These are phyloP conservation scores for Trissolcus basalis DNA, from an alignment of 1,140 invertebrate species.

Conservation along the genomic window DNA sequence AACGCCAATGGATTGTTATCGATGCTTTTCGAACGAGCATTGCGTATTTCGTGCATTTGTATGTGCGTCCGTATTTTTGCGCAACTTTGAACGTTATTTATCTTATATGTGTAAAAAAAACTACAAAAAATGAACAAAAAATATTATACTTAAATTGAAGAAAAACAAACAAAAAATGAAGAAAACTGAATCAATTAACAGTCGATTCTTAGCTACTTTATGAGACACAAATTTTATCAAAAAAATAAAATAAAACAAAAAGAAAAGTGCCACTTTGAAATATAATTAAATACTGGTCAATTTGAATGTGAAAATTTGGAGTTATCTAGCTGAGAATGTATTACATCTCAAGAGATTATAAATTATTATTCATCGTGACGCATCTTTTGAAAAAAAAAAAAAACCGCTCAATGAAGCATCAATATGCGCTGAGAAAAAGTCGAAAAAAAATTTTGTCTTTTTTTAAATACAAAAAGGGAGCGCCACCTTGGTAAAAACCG, in stretches of 20 bases:
- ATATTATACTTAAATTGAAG: slow-evolving; percentile 18
- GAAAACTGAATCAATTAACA: too few species aligned
- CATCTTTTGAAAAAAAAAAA: slow-evolving; percentile 1
- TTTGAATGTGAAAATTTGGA: too few species aligned
- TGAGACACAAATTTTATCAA: too few species aligned
- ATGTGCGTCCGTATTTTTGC: slow-evolving; percentile 47
- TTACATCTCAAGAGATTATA: too few species aligned
- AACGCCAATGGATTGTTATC: slow-evolving; percentile 58
- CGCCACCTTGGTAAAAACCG: too few species aligned
- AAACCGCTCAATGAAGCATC: slow-evolving; percentile 47
- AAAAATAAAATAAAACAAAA: too few species aligned
- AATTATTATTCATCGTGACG: neutral
- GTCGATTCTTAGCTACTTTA: too few species aligned
- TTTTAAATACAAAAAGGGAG: neutral
- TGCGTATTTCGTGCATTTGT: slow-evolving; percentile 48
- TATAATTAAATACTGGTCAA: too few species aligned
- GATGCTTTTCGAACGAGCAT: slow-evolving; percentile 45
- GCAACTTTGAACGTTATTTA: slow-evolving; percentile 49
- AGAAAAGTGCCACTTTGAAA: too few species aligned
- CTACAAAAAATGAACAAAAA: slow-evolving; percentile 19
- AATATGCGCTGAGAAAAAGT: slow-evolving; percentile 38
- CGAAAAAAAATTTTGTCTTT: neutral
- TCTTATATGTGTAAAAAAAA: slow-evolving; percentile 34
- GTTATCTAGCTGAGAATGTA: too few species aligned
- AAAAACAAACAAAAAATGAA: too few species aligned